phyloP scores from a whole-genome alignment of 1,140 invertebrate species.

The Oedothorax gibbosus region DNA sequence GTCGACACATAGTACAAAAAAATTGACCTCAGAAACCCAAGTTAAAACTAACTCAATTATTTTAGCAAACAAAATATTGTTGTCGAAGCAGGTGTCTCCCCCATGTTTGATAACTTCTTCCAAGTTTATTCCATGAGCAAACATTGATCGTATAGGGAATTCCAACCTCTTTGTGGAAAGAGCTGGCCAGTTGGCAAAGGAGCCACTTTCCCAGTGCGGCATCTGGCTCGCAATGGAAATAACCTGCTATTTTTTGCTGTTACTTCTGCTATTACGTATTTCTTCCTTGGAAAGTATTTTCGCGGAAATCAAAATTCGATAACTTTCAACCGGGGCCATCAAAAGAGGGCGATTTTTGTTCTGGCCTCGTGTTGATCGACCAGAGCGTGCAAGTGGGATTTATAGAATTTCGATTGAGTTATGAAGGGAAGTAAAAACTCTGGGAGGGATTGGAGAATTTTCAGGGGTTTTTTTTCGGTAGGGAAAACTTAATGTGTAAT shows the following conservation, averaged over 20 bases:
- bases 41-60: too few species aligned
- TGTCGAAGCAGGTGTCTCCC: too few species aligned
- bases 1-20: too few species aligned
- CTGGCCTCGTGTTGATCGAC: constrained; percentile 21
- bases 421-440: constrained; percentile 36
- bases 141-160: constrained; percentile 18
- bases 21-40: too few species aligned
- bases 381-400: constrained; percentile 52
- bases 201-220: constrained; percentile 1
- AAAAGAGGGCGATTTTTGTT: constrained; percentile 51
- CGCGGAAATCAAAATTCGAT: constrained; percentile 54
- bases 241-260: constrained; percentile 40
- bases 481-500: background rate
- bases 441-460: background rate
- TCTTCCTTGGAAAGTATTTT: constrained; percentile 45
- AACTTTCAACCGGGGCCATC: constrained; percentile 48
- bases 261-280: constrained; percentile 36
- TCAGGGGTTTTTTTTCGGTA: background rate
- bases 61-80: too few species aligned
- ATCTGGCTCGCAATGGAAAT: constrained; percentile 38
- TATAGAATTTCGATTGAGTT: constrained; percentile 55
- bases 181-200: background rate
- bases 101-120: too few species aligned
- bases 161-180: background rate
- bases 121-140: background rate